Conservation (phyloP, 1,140 invertebrate genomes). For the Lutraria rhynchaena region DNA sequence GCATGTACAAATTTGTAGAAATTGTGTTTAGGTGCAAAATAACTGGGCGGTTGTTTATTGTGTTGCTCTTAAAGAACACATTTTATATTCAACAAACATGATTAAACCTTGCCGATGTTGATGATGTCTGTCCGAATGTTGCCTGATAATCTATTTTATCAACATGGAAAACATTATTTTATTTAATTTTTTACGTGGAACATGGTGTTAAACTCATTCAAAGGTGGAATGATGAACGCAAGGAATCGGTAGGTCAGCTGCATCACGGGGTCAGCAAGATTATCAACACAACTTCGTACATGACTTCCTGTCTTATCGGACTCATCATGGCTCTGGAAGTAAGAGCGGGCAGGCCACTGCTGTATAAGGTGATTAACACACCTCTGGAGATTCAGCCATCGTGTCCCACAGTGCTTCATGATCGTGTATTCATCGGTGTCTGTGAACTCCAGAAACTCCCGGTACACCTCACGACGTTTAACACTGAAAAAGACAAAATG, state of each 20-base stretch:
- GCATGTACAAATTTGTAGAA: not conserved
- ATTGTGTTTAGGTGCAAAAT: not conserved
- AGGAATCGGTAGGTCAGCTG: conserved; percentile 34
- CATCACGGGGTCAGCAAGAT: conserved; percentile 5
- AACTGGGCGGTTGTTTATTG: not conserved
- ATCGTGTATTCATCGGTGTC: no score
- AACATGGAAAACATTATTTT: not conserved
- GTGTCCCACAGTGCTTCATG: conserved; percentile 52
- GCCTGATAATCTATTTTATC: not conserved
- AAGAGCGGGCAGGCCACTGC: conserved; percentile 54
- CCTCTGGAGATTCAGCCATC: conserved; percentile 53
- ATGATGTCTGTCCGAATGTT: not conserved
- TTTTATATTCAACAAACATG: not conserved
- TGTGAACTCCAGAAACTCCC: no score
- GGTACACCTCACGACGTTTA: no score
- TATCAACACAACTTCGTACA: conserved; percentile 1
- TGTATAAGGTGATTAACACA: conserved; percentile 35
- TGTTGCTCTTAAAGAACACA: not conserved
- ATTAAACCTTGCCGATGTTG: not conserved
- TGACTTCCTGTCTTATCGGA: conserved; percentile 27
- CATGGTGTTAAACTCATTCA: conserved; percentile 55
- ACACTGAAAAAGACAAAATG: no score
- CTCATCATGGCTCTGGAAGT: conserved; percentile 55
- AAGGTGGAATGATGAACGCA: conserved; percentile 31
- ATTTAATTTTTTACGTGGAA: conserved; percentile 36